A percentile compares a stretch with the other conserved stretches of the same genome.
phyloP scores from a whole-genome alignment of 2,797 vertebrate genomes.

The Propithecus deckenii region DNA sequence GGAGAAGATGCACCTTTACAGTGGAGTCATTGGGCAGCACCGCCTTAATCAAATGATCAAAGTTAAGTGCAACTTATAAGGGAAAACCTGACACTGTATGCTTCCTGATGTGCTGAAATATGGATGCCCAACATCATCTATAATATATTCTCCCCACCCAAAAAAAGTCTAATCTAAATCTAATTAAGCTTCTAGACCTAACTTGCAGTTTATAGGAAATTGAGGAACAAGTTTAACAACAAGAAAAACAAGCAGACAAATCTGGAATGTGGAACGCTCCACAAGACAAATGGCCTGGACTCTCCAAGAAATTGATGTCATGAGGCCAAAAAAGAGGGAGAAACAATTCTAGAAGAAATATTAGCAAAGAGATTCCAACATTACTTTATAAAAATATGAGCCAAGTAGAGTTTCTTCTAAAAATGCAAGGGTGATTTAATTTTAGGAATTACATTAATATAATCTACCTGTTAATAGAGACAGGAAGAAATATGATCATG shows the following conservation, averaged over 20 bases:
- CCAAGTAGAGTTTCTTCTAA: neutral
- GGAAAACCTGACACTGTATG: too few species aligned
- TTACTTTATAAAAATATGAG: neutral
- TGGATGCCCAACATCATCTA: neutral
- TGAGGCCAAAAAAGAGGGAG: neutral
- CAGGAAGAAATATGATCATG: neutral
- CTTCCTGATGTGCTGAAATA: neutral
- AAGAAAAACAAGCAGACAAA: neutral
- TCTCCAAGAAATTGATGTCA: neutral
- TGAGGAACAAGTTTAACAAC: neutral
- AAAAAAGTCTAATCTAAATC: neutral
- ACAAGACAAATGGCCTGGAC: neutral
- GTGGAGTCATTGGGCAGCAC: too few species aligned
- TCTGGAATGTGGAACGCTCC: neutral
- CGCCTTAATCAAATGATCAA: neutral
- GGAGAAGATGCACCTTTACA: neutral
- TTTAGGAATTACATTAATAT: neutral
- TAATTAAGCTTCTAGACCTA: neutral
- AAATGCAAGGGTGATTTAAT: neutral
- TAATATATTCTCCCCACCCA: fast-evolving
- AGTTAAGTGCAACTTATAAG: neutral
- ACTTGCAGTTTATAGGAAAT: neutral
- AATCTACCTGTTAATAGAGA: neutral
- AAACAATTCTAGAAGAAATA: neutral
- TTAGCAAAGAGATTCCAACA: neutral